A percentile compares a stretch with the other conserved stretches of the same genome.
phyloP scores from a whole-genome alignment of 2,888 invertebrate genomes.

The Leptinotarsa peninsularis region DNA sequence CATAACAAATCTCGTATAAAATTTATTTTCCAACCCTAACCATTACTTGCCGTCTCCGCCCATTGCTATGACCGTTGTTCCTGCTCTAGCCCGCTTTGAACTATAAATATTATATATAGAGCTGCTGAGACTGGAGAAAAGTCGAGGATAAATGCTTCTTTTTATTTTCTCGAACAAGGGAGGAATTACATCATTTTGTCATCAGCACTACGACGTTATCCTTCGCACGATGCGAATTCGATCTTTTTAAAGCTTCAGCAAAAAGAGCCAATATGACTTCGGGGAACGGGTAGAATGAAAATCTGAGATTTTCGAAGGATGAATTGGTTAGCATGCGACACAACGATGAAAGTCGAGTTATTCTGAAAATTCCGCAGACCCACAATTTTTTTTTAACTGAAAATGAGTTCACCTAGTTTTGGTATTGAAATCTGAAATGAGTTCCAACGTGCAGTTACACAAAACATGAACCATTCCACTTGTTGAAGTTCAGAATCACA shows the following conservation, averaged over 20 bases:
- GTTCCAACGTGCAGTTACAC: too few species aligned
- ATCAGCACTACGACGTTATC: conserved; percentile 24
- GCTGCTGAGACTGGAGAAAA: conserved; percentile 22
- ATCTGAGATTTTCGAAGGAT: not conserved
- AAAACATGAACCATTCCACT: too few species aligned
- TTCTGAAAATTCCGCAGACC: too few species aligned
- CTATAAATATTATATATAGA: conserved; percentile 22
- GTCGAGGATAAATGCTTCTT: conserved; percentile 5
- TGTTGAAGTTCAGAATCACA: too few species aligned
- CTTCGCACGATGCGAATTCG: not conserved
- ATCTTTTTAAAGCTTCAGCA: conserved; percentile 6
- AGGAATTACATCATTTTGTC: conserved; percentile 27
- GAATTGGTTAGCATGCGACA: not conserved
- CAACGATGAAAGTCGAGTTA: not conserved
- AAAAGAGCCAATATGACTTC: conserved; percentile 12
- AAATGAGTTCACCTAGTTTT: too few species aligned
- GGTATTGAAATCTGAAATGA: too few species aligned
- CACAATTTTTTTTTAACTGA: too few species aligned
- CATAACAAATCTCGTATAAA: too few species aligned
- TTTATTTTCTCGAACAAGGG: conserved; percentile 21
- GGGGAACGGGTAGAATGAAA: not conserved
- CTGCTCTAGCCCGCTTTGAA: not conserved
- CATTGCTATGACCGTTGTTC: not conserved
- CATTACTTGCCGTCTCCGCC: not conserved
- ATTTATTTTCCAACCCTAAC: too few species aligned